Base-by-base conservation (phyloP, 2,888 invertebrate genomes). In the Cephalotes varians region DNA sequence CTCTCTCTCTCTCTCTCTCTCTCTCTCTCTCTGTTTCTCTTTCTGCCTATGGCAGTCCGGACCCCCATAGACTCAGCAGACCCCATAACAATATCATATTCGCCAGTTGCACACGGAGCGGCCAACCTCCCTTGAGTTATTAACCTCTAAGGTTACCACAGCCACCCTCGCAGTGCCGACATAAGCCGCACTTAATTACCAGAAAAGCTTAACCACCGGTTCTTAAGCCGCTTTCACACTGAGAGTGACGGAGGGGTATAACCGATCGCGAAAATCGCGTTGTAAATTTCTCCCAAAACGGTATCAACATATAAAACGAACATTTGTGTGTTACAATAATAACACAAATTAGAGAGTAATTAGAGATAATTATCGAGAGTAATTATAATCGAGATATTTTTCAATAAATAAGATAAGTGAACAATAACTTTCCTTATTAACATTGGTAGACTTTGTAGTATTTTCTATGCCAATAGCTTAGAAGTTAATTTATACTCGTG, bases 81-180 rank as follows among this genome's bases (percentile, higher is more conserved):
- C 92, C 92, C 91, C 91, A 91, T 93, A 93, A 93, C 92, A 91
- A 94, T 94, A 94, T 94, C 93, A 93, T 94, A 94, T 94, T 93
- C 93, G 91, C 90, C 88, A 84, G 74, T 79, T 80, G 81, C 73
- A 56, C 71, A 81, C 82, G 83, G 74, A 49, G 62, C 60, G 51
- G 51, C 85, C 77, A 69, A 60, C 85, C 86, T 71, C 88, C 91
- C 89, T 86, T 86, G 91, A 93, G 93, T 94, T 94, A 94, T 94
- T 93, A 94, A 94, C 92, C 93, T 94, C 92, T 94, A 93, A 93
- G 92, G 93, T 94, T 94, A 94, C 94, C 91, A 83, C 89, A 91
- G 87, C 87, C 90, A 91, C 93, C 93, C 92, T 91, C 88, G 86
- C 84, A 80, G 72, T 69, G 88, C 86, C 86, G 90, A 88, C 90